These are phyloP conservation scores for Thalassarche chlororhynchos DNA, from an alignment of 2,113 vertebrate species.

Conservation along the genomic window DNA sequence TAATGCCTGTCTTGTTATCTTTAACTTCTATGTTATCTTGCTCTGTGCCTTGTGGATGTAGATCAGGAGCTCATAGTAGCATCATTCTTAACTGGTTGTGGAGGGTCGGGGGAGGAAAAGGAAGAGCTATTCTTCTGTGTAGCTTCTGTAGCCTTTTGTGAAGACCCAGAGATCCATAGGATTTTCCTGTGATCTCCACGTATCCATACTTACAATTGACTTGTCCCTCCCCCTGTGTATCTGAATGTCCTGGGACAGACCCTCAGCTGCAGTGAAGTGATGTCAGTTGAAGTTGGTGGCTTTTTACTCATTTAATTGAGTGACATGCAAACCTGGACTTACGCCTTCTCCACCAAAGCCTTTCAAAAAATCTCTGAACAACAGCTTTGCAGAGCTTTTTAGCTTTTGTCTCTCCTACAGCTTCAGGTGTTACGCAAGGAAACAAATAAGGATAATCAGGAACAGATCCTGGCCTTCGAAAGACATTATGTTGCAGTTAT, in stretches of 20 bases:
- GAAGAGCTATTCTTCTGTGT: constrained; percentile 34
- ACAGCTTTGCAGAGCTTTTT: neutral
- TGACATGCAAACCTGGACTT: neutral
- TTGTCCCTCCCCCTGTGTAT: neutral
- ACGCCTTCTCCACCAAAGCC: neutral
- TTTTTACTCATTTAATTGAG: neutral
- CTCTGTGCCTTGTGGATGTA: neutral
- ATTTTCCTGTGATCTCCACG: constrained; percentile 2
- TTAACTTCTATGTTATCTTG: neutral
- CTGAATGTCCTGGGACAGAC: neutral
- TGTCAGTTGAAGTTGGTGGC: neutral
- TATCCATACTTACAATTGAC: neutral
- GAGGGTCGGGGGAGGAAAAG: neutral
- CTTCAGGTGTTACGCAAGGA: neutral
- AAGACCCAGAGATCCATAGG: neutral
- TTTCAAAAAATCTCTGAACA: neutral
- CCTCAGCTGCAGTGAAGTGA: neutral
- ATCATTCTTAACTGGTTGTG: neutral
- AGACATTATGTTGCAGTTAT: neutral
- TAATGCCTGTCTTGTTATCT: neutral
- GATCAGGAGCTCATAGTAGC: neutral
- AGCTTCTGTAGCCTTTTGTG: constrained; percentile 42
- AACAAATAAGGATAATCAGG: neutral
- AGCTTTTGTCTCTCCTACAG: neutral
- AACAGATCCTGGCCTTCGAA: neutral